Evolutionary conservation across 2,797 vertebrate genomes (phyloP), one percentile per base, ranked within the genome.

Genomic region (Gallirallus australis): DNA sequence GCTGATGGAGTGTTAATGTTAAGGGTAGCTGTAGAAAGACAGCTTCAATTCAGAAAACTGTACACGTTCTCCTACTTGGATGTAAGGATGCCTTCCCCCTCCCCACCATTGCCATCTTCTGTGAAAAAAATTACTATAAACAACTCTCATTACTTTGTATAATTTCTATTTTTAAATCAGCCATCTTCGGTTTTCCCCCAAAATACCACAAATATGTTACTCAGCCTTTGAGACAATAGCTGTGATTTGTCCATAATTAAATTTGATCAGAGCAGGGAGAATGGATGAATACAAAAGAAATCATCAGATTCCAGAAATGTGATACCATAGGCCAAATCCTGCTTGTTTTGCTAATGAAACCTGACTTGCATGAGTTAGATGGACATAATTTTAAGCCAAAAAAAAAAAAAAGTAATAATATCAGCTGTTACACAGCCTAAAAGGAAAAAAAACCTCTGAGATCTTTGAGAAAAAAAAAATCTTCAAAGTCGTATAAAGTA

Each of bases 221-320:
- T 95, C 61, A 94, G 75, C 79, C 78, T 92, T 95, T 95, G 83
- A 97, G 93, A 95, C 93, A 96, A 96, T 94, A 91, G 93, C 72
- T 73, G 69, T 90, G 94, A 95, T 96, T 96, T 91, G 65, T 31
- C 89, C 94, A 83, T 85, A 94, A 96, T 97, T 97, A 95, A 97
- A 91, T 96, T 92, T 96, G 97, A 97, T 97, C 93, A 95, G 94
- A 89, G 63, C 70, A 82, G 48, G 80, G 92, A 94, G 91, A 91
- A 94, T 69, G 81, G 80, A 70, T 94, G 91, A 96, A 96, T 65
- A 92, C 71, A 95, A 89, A 95, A 94, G 91, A 94, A 96, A 65
- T 66, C 56, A 96, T 93, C 68, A 82, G 45, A 96, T 95, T 95
- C 88, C 93, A 94, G 94, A 90, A 91, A 85, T 89, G 86, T 95